These are phyloP conservation scores for Tachystola acroxantha DNA, from an alignment of 2,888 invertebrate species.

Conservation along the genomic window DNA sequence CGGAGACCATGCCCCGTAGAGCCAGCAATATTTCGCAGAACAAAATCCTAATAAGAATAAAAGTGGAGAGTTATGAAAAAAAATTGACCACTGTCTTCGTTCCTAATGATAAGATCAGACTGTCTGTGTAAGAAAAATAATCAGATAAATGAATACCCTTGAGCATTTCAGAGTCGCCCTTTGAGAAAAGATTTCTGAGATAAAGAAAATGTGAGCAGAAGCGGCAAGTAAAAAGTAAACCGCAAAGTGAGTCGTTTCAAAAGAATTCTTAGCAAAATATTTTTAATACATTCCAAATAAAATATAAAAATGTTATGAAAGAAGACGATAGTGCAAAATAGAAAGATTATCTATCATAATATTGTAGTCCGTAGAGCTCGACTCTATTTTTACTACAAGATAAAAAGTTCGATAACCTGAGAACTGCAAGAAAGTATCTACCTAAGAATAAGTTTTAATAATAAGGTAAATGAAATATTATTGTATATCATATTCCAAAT, in stretches of 20 bases:
- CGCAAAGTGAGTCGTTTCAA: conserved; percentile 48
- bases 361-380: too few species aligned
- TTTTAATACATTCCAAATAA: conserved; percentile 17
- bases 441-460: too few species aligned
- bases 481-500: too few species aligned
- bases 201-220: conserved; percentile 52
- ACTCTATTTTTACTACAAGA: too few species aligned
- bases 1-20: conserved; percentile 41
- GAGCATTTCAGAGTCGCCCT: conserved; percentile 55
- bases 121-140: conserved; percentile 53
- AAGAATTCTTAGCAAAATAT: conserved; percentile 49
- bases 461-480: too few species aligned
- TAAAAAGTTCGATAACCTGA: too few species aligned
- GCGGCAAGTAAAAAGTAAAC: conserved; percentile 36
- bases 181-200: conserved; percentile 58
- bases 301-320: neutral
- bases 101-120: conserved; percentile 47
- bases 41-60: conserved; percentile 5
- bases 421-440: too few species aligned
- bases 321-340: neutral
- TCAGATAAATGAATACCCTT: conserved; percentile 61
- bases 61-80: conserved; percentile 2
- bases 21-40: conserved; percentile 31
- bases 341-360: too few species aligned
- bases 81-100: conserved; percentile 26